A percentile compares a stretch with the other conserved stretches of the same genome.
Evolutionary conservation across 2,113 vertebrate genomes (phyloP).

Genomic region (Amblyopsis rosae): DNA sequence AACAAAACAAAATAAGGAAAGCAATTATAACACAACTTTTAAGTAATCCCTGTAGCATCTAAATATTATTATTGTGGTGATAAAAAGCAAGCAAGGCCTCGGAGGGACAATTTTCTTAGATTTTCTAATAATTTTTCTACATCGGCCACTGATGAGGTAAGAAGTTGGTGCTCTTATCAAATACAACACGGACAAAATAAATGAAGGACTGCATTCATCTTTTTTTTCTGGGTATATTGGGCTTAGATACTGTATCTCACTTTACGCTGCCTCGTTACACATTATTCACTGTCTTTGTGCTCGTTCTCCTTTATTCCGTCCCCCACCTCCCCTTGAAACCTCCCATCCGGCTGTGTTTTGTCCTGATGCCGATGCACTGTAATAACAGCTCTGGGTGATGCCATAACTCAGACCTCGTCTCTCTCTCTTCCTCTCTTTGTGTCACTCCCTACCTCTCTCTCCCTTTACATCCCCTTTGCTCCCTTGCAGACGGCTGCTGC

Average conservation of each 20-base stretch:
- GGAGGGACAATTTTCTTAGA: constrained; percentile 69
- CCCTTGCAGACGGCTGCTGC: constrained; percentile 82
- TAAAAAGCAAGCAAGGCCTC: constrained; percentile 67
- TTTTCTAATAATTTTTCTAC: constrained; percentile 72
- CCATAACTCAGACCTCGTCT: constrained; percentile 85
- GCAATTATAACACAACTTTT: constrained; percentile 77
- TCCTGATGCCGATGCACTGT: constrained; percentile 63
- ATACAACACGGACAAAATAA: constrained; percentile 52
- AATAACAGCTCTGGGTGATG: constrained; percentile 84
- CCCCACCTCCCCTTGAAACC: constrained; percentile 17
- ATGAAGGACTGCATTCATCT: constrained; percentile 32
- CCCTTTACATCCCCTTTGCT: constrained; percentile 24
- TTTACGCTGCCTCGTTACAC: constrained; percentile 38
- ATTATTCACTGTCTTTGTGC: constrained; percentile 19
- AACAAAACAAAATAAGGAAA: constrained; percentile 67
- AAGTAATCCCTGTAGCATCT: constrained; percentile 79
- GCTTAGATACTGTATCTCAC: constrained; percentile 40
- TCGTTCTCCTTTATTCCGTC: constrained; percentile 23
- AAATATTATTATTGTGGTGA: constrained; percentile 75
- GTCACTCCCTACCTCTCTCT: constrained; percentile 30
- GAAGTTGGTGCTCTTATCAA: constrained; percentile 69
- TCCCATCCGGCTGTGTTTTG: constrained; percentile 42
- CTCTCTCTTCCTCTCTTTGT: constrained; percentile 16
- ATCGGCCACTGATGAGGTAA: constrained; percentile 72
- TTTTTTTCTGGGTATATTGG: constrained; percentile 1